Conservation (phyloP, 2,888 invertebrate species). For the Callyntrura guangdongensis region DNA sequence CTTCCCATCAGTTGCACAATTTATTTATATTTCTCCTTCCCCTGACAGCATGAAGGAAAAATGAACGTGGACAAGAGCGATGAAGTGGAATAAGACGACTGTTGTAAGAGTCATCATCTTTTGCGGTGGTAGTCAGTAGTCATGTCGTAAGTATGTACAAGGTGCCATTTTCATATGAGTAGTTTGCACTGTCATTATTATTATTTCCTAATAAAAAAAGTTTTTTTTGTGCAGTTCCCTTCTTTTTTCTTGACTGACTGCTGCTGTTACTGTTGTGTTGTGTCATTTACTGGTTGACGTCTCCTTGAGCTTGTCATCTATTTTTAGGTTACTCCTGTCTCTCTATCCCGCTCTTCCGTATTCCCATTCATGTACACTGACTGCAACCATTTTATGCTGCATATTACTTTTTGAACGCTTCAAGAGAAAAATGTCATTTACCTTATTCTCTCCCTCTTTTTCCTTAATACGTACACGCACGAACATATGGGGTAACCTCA, state of each 20-base stretch:
- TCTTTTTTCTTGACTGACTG: constrained; percentile 28
- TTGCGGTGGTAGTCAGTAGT: not conserved
- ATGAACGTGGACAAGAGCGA: not conserved
- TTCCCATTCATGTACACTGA: not conserved
- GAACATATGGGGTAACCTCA: not conserved
- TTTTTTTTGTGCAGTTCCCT: not conserved
- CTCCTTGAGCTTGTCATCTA: constrained; percentile 60
- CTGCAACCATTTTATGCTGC: not conserved
- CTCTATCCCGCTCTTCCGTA: no score
- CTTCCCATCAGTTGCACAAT: constrained; percentile 10
- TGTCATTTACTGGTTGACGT: constrained; percentile 65
- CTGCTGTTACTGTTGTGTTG: constrained; percentile 10
- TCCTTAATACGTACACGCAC: no score
- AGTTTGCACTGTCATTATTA: not conserved
- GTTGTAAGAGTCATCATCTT: not conserved
- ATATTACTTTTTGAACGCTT: not conserved
- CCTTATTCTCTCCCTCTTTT: not conserved
- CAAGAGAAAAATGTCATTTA: constrained; percentile 22
- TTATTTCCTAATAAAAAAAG: not conserved
- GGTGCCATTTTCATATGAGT: no score
- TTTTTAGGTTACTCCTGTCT: no score
- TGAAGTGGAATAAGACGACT: constrained; percentile 33
- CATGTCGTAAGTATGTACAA: not conserved
- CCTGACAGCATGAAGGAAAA: constrained; percentile 33
- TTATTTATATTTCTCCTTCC: constrained; percentile 42